Evolutionary conservation across 2,797 vertebrate genomes (phyloP).

Genomic region (Galaxias olidus): DNA sequence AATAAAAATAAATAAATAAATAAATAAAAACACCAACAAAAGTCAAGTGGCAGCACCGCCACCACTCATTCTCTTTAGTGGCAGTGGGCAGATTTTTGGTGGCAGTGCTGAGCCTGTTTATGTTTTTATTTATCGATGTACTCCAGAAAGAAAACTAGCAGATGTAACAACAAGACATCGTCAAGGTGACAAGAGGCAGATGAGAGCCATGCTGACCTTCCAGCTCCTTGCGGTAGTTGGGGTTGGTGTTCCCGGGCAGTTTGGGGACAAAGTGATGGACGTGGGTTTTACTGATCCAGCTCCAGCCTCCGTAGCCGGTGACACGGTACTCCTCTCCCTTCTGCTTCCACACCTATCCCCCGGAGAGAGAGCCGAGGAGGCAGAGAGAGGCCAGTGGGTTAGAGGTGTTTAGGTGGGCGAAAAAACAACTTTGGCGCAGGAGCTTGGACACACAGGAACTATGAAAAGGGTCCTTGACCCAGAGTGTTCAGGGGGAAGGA

Average conservation of each 20-base stretch:
- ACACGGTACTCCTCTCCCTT: slow-evolving; percentile 98
- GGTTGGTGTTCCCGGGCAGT: slow-evolving; percentile 94
- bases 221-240: slow-evolving; percentile 86
- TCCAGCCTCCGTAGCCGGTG: slow-evolving; percentile 98
- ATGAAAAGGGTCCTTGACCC: slow-evolving; percentile 50
- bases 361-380: slow-evolving; percentile 9
- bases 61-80: too few species aligned
- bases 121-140: too few species aligned
- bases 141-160: too few species aligned
- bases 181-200: too few species aligned
- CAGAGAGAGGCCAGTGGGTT: background rate
- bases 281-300: slow-evolving; percentile 95
- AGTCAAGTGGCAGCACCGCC: too few species aligned
- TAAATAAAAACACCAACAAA: too few species aligned
- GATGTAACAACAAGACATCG: too few species aligned
- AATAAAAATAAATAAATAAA: too few species aligned
- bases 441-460: slow-evolving; percentile 25
- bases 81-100: too few species aligned
- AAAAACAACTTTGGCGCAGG: slow-evolving; percentile 35
- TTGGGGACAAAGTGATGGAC: slow-evolving; percentile 87
- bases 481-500: slow-evolving; percentile 16
- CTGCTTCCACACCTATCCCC: slow-evolving; percentile 94
- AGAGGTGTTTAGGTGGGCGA: slow-evolving; percentile 38
- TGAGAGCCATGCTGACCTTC: slow-evolving; percentile 78
- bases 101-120: too few species aligned